Conservation (phyloP, 2,888 invertebrate species). For the Drosophila paracracens region DNA sequence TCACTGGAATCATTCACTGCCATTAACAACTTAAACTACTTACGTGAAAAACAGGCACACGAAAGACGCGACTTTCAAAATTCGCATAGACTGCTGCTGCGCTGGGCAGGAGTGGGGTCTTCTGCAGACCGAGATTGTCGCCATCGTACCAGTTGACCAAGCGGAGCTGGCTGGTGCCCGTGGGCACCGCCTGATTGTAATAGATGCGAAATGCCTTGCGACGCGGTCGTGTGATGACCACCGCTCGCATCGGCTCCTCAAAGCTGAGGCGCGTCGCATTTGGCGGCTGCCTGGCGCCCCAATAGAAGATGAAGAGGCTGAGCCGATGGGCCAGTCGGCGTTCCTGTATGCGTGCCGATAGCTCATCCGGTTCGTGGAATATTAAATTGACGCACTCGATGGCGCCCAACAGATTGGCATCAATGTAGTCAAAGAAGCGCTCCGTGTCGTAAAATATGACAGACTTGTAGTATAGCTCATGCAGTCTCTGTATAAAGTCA, state of each 20-base stretch:
- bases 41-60: conserved; percentile 91
- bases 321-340: conserved; percentile 81
- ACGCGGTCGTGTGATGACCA: conserved; percentile 88
- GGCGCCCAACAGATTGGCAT: conserved; percentile 77
- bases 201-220: conserved; percentile 87
- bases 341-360: conserved; percentile 74
- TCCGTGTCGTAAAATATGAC: conserved; percentile 82
- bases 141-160: conserved; percentile 91
- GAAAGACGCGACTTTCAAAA: conserved; percentile 88
- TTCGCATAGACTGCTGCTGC: conserved; percentile 88
- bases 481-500: conserved; percentile 82
- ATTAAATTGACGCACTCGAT: conserved; percentile 84
- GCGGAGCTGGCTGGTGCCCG: conserved; percentile 87
- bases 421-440: conserved; percentile 82
- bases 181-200: conserved; percentile 89
- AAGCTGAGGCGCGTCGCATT: conserved; percentile 78
- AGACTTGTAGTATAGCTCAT: conserved; percentile 78
- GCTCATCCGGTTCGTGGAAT: conserved; percentile 78
- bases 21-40: conserved; percentile 63
- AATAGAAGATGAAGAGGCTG: conserved; percentile 89
- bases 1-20: neutral
- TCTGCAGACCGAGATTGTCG: conserved; percentile 87
- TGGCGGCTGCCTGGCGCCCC: conserved; percentile 87
- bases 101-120: conserved; percentile 88
- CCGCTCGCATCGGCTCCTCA: conserved; percentile 86